A percentile compares a stretch with the other conserved stretches of the same genome.
Conservation (phyloP, 2,888 invertebrate genomes). For the Ceramica pisi region DNA sequence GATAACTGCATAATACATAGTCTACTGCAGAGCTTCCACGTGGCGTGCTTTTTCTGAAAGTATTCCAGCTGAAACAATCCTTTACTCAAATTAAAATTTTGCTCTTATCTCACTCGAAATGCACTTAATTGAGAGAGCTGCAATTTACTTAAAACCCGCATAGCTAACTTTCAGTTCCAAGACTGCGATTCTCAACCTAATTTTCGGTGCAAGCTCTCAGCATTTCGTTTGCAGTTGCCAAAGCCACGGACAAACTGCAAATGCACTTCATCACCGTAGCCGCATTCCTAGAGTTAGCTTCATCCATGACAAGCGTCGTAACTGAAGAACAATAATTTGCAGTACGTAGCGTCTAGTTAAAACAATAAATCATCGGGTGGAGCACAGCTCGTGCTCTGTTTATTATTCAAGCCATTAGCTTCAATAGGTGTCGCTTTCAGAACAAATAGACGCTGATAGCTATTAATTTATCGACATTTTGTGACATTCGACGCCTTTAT, state of each 20-base stretch:
- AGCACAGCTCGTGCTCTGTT: conserved; percentile 45
- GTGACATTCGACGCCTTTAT: conserved; percentile 47
- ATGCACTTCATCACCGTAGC: conserved; percentile 31
- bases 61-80: background rate
- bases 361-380: conserved; percentile 56
- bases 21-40: background rate
- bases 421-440: conserved; percentile 52
- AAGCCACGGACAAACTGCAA: conserved; percentile 33
- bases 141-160: conserved; percentile 36
- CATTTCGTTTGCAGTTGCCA: conserved; percentile 6
- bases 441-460: conserved; percentile 42
- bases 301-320: conserved; percentile 14
- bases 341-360: conserved; percentile 20
- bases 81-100: conserved; percentile 12
- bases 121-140: conserved; percentile 23
- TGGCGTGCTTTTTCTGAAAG: conserved; percentile 6
- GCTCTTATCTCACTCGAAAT: background rate
- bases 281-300: conserved; percentile 9
- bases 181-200: conserved; percentile 27
- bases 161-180: conserved; percentile 22
- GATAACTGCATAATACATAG: conserved; percentile 22
- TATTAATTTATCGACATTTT: conserved; percentile 46
- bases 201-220: conserved; percentile 29
- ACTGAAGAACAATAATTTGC: conserved; percentile 37
- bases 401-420: conserved; percentile 65